phyloP scores from a whole-genome alignment of 2,113 vertebrate genomes.

The Puma concolor region DNA sequence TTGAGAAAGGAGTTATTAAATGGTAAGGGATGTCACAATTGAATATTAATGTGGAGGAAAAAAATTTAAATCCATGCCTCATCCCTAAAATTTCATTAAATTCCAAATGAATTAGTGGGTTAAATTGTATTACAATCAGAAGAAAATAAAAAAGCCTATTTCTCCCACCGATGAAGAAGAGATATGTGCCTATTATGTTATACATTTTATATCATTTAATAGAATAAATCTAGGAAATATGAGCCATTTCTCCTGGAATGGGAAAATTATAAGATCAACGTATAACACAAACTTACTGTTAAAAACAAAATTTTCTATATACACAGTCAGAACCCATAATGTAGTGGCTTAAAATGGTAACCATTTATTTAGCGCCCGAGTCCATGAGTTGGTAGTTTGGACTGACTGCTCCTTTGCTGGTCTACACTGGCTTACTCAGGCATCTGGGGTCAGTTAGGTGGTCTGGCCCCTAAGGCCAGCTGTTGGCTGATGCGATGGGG shows the following conservation, averaged over 20 bases:
- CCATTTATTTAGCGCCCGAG: background rate
- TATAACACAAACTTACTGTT: background rate
- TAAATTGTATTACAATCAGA: background rate
- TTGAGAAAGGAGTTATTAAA: slow-evolving; percentile 26
- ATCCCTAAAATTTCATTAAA: slow-evolving; percentile 33
- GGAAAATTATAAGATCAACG: background rate
- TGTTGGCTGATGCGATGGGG: background rate
- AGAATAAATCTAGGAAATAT: slow-evolving; percentile 33
- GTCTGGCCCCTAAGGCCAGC: background rate
- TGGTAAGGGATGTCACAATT: slow-evolving; percentile 6
- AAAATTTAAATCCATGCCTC: slow-evolving; percentile 20
- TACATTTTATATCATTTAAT: slow-evolving; percentile 13
- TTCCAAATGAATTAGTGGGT: slow-evolving; percentile 21
- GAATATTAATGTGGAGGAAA: slow-evolving; percentile 23
- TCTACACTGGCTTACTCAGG: background rate
- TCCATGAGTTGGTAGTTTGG: background rate
- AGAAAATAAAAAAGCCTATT: background rate
- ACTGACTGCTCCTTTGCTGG: background rate
- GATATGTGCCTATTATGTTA: background rate
- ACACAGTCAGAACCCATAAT: background rate
- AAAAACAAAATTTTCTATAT: background rate
- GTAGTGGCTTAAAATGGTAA: background rate
- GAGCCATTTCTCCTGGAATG: background rate
- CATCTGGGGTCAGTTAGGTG: background rate
- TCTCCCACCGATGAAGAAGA: background rate